Conservation (phyloP, 2,888 invertebrate species). For the Mylabris sibirica region DNA sequence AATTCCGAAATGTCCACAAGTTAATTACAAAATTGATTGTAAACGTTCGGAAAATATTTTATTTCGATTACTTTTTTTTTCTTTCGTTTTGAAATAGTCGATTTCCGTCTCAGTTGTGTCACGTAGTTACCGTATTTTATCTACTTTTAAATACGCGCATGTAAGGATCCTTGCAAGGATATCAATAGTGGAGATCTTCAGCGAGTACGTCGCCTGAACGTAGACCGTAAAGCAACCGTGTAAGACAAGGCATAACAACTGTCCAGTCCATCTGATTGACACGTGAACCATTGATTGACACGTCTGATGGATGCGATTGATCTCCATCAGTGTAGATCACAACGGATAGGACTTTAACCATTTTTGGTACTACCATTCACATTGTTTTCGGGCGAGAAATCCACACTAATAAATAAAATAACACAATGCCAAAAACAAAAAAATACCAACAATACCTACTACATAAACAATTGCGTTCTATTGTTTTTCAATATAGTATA, state of each 20-base stretch:
- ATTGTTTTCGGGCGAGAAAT: conserved; percentile 40
- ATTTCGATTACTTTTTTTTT: no score
- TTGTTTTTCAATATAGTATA: conserved; percentile 1
- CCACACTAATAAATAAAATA: conserved; percentile 5
- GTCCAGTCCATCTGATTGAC: conserved; percentile 60
- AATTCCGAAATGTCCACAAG: neutral
- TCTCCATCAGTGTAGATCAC: conserved; percentile 63
- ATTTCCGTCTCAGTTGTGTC: conserved; percentile 5
- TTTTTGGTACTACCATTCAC: conserved; percentile 49
- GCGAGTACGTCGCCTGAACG: conserved; percentile 26
- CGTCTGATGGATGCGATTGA: conserved; percentile 61
- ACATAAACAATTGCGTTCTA: conserved; percentile 7
- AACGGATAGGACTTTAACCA: conserved; percentile 48
- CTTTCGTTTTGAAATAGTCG: neutral
- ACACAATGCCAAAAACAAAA: neutral
- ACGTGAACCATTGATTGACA: conserved; percentile 62
- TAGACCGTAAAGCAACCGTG: conserved; percentile 58
- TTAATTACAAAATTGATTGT: conserved; percentile 8
- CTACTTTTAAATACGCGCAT: conserved; percentile 37
- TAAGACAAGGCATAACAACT: conserved; percentile 61
- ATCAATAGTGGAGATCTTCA: conserved; percentile 42
- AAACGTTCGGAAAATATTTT: neutral
- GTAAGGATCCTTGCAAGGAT: conserved; percentile 38
- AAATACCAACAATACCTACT: neutral
- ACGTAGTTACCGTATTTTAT: conserved; percentile 29